A percentile compares a stretch with the other conserved stretches of the same genome.
These are phyloP conservation scores for Drosophila subquinaria DNA, from an alignment of 2,888 invertebrate genomes.

Conservation along the genomic window DNA sequence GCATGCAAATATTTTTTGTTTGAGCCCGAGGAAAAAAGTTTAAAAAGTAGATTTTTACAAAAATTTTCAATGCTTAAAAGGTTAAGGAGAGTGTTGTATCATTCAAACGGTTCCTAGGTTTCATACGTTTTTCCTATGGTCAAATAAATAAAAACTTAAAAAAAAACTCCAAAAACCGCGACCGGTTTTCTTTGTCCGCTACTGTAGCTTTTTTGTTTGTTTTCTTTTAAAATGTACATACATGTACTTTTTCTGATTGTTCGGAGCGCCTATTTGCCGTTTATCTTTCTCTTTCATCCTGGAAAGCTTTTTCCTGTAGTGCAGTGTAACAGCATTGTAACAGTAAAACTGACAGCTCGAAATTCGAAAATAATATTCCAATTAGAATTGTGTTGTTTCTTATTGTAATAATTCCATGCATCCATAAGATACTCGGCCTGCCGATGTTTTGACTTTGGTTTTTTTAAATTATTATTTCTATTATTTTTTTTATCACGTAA, in stretches of 20 bases:
- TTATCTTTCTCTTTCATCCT: background rate
- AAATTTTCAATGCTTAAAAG: no score
- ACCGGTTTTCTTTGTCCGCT: no score
- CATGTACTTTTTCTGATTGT: background rate
- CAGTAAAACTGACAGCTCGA: background rate
- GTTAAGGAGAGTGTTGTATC: no score
- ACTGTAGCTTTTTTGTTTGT: no score
- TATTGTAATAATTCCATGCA: background rate
- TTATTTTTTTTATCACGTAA: slow-evolving; percentile 1
- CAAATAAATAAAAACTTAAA: no score
- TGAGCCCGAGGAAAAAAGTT: no score
- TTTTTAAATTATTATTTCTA: background rate
- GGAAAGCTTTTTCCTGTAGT: background rate
- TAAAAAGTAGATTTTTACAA: no score
- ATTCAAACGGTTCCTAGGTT: no score
- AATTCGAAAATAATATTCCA: background rate
- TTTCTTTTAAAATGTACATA: no score
- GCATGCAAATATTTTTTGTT: no score
- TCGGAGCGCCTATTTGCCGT: background rate
- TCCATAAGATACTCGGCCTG: background rate
- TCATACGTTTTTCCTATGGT: no score
- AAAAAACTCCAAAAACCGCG: no score
- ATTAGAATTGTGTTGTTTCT: background rate
- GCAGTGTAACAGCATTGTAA: background rate
- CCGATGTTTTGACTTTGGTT: background rate